Conservation (phyloP, 2,113 vertebrate species). For the Dasypus novemcinctus region DNA sequence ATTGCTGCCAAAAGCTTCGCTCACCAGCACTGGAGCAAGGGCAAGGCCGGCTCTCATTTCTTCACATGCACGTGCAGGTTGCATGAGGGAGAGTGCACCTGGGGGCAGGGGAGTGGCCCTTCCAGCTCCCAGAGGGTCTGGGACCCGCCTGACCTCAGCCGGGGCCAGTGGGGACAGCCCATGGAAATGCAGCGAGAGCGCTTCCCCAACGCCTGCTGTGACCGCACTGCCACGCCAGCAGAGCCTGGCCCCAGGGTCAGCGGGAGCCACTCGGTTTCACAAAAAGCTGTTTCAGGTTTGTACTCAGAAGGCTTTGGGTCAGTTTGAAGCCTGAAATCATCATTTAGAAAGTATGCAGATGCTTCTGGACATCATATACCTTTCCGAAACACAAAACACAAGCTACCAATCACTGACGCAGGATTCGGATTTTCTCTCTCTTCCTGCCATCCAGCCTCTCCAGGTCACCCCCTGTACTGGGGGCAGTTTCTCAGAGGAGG, state of each 20-base stretch:
- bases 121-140: no score
- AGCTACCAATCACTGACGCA: not conserved
- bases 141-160: not conserved
- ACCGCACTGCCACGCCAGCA: no score
- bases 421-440: not conserved
- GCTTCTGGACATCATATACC: no score
- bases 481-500: fast-evolving
- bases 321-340: no score
- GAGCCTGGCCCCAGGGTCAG: fast-evolving
- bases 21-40: fast-evolving
- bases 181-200: not conserved
- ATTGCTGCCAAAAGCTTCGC: not conserved
- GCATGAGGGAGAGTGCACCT: fast-evolving
- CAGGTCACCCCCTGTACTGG: fast-evolving
- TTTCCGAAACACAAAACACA: fast-evolving
- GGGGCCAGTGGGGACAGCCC: fast-evolving
- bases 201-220: not conserved
- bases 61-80: fast-evolving
- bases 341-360: fast-evolving
- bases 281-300: fast-evolving
- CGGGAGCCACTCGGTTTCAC: fast-evolving
- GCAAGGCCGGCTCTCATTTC: fast-evolving
- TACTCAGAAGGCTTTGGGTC: fast-evolving
- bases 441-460: not conserved
- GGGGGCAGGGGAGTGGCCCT: fast-evolving